phyloP scores from a whole-genome alignment of 2,797 vertebrate species.

The Babyrousa celebensis region DNA sequence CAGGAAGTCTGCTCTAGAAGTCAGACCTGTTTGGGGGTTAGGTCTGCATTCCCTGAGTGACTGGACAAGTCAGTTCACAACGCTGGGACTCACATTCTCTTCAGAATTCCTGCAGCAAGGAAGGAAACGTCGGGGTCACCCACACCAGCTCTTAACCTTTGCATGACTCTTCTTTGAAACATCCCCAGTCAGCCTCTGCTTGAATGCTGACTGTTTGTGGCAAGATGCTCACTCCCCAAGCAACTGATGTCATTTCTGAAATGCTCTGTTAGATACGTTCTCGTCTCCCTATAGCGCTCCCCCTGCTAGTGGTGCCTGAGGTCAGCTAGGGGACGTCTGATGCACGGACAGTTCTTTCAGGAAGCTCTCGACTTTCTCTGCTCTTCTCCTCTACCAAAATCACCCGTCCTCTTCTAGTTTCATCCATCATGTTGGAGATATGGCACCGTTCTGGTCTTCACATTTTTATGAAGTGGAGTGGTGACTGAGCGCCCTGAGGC shows the following conservation, averaged over 20 bases:
- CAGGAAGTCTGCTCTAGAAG: neutral
- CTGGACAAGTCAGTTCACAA: neutral
- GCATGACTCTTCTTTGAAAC: constrained; percentile 23
- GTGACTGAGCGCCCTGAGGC: neutral
- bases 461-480: neutral
- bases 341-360: neutral
- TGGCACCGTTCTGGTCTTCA: neutral
- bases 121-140: neutral
- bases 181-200: neutral
- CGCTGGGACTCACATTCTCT: neutral
- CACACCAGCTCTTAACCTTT: neutral
- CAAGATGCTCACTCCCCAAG: neutral
- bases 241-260: neutral
- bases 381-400: neutral
- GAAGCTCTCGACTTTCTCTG: neutral
- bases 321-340: neutral
- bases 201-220: neutral
- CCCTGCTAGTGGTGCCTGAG: neutral
- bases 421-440: neutral
- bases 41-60: neutral
- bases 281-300: neutral
- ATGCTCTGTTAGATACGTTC: neutral
- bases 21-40: neutral
- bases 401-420: neutral
- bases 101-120: neutral